Conservation (phyloP, 2,888 invertebrate species). For the Calameuta idolon region DNA sequence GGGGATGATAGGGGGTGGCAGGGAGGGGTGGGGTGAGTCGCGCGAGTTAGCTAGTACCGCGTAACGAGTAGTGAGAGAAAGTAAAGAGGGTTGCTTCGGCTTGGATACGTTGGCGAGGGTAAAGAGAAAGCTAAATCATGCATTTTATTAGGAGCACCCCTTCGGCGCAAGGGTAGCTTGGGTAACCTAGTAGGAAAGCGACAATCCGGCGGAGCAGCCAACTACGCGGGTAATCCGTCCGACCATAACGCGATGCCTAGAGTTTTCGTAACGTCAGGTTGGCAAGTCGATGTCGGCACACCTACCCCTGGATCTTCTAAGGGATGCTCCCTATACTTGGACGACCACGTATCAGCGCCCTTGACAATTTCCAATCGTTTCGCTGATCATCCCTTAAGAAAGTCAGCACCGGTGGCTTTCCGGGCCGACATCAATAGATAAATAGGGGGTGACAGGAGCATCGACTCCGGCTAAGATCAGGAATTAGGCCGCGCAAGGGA, state of each 20-base stretch:
- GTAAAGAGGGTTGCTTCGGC: conserved; percentile 51
- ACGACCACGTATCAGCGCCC: neutral
- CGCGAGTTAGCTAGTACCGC: conserved; percentile 20
- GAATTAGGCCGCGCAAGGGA: neutral
- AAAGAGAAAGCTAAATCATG: conserved; percentile 60
- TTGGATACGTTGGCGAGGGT: conserved; percentile 36
- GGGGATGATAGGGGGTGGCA: conserved; percentile 25
- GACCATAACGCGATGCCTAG: neutral
- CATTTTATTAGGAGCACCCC: conserved; percentile 53
- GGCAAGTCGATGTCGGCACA: neutral
- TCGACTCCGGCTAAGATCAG: neutral
- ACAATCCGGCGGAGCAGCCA: neutral
- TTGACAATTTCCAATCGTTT: neutral
- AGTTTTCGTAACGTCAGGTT: neutral
- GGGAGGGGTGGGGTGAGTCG: conserved; percentile 19
- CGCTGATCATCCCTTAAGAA: neutral
- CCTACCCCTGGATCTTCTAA: neutral
- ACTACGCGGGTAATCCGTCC: neutral
- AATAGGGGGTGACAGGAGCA: conserved; percentile 4
- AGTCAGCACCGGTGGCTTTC: neutral
- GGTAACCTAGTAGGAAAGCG: neutral
- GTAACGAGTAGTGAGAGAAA: conserved; percentile 35
- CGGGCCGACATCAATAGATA: neutral
- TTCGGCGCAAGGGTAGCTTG: neutral
- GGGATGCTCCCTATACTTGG: neutral